A percentile compares a stretch with the other conserved stretches of the same genome.
Evolutionary conservation across 2,888 invertebrate genomes (phyloP).

Genomic region (Diarsia brunnea): DNA sequence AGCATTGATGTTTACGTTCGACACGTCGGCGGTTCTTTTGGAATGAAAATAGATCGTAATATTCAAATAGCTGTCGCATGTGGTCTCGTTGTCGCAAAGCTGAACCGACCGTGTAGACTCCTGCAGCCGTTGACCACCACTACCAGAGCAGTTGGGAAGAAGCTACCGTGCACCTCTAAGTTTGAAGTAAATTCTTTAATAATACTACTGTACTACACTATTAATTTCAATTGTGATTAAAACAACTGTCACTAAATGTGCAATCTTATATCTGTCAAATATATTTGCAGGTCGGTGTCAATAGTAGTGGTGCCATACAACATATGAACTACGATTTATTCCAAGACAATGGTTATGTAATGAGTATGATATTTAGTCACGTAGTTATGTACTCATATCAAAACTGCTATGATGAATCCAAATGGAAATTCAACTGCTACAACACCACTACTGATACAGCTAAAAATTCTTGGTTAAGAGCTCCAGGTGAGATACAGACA

Average conservation of each 20-base stretch:
- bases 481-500: neutral
- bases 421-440: neutral
- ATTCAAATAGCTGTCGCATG: neutral
- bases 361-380: neutral
- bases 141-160: neutral
- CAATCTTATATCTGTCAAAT: neutral
- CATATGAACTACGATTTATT: neutral
- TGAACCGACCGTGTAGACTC: slow-evolving; percentile 1
- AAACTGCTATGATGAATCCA: neutral
- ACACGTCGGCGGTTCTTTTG: neutral
- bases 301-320: neutral
- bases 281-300: neutral
- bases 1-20: neutral
- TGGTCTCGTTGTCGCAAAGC: neutral
- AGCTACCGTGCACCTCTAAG: neutral
- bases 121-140: neutral
- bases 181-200: neutral
- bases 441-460: slow-evolving; percentile 1
- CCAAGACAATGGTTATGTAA: neutral
- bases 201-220: neutral
- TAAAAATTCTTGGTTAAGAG: neutral
- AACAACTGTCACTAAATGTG: neutral
- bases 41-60: neutral
- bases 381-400: neutral
- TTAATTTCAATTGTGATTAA: neutral